Conservation (phyloP, 2,797 vertebrate genomes). For the Chromobotia macracanthus region DNA sequence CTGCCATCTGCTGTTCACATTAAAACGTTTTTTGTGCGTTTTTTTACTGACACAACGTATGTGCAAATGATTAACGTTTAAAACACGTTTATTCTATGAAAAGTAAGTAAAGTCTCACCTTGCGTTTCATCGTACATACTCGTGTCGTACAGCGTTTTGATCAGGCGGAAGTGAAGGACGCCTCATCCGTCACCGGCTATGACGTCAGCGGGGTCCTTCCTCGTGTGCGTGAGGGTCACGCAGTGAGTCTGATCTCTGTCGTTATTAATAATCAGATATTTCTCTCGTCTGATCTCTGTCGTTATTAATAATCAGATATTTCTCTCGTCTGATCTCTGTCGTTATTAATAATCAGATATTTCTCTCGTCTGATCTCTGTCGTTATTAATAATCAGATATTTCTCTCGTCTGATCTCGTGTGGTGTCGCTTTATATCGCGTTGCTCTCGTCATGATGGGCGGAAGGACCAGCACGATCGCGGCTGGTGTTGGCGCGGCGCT, state of each 20-base stretch:
- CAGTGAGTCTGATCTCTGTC: background rate
- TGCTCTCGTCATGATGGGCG: slow-evolving; percentile 79
- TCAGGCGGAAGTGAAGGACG: slow-evolving; percentile 50
- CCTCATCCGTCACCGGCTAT: slow-evolving; percentile 28
- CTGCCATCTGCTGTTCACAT: slow-evolving; percentile 50
- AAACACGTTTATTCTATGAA: background rate
- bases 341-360: background rate
- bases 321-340: background rate
- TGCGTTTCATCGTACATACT: fast-evolving
- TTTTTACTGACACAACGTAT: background rate
- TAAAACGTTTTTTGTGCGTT: background rate
- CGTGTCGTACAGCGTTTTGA: slow-evolving; percentile 14
- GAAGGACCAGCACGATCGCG: slow-evolving; percentile 85
- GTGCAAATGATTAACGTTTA: background rate
- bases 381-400: background rate
- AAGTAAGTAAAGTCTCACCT: background rate
- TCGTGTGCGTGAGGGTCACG: slow-evolving; percentile 57
- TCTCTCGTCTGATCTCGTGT: background rate
- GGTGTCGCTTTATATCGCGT: background rate
- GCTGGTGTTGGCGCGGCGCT: slow-evolving; percentile 91
- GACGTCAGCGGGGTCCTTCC: slow-evolving; percentile 52
- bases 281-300: background rate
- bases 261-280: background rate
- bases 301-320: background rate
- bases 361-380: background rate